Percentiles rank a stretch among this genome's conserved stretches.
Evolutionary conservation across 1,140 invertebrate species (phyloP).

Genomic region (Gryon sp.): DNA sequence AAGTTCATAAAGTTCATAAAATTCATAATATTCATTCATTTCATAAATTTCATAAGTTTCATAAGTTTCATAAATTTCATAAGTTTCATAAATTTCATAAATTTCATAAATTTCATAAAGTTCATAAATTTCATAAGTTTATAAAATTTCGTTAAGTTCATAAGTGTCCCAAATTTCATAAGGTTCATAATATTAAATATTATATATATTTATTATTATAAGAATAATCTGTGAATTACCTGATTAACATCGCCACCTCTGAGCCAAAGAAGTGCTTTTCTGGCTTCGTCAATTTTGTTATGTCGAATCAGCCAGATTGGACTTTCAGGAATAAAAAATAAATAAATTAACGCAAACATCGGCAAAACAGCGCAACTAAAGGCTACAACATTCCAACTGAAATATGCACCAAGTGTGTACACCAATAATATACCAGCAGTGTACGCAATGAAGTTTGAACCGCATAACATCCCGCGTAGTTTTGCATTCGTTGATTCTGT

Average conservation of each 20-base stretch:
- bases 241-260: constrained; percentile 81
- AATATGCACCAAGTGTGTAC: constrained; percentile 83
- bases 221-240: no score
- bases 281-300: constrained; percentile 82
- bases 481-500: constrained; percentile 86
- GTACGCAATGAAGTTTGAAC: constrained; percentile 84
- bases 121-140: no score
- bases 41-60: no score
- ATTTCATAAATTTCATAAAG: no score
- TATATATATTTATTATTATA: no score
- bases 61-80: no score
- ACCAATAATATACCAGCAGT: constrained; percentile 86
- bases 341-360: constrained; percentile 79
- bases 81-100: no score
- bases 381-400: constrained; percentile 84
- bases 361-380: constrained; percentile 82
- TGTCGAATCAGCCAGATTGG: constrained; percentile 85
- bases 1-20: no score
- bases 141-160: no score
- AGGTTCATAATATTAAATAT: no score
- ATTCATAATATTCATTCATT: no score
- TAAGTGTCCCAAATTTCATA: no score
- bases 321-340: constrained; percentile 85
- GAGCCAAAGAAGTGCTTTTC: constrained; percentile 83
- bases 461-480: constrained; percentile 83